Evolutionary conservation across 2,888 invertebrate species (phyloP).

Genomic region (Campoplex nolae): DNA sequence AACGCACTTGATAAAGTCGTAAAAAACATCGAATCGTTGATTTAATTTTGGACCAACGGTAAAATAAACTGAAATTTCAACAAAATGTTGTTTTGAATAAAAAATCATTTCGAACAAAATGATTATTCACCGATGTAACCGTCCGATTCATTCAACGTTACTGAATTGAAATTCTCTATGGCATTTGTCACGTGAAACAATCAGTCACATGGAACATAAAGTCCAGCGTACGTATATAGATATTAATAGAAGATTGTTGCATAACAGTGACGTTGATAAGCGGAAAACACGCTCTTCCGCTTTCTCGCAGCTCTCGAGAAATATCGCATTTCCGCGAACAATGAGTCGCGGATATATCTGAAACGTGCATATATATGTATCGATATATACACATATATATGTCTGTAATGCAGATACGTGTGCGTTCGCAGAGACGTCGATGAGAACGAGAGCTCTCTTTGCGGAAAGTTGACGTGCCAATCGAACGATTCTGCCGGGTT

Average conservation of each 20-base stretch:
- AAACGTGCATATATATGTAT: slow-evolving; percentile 17
- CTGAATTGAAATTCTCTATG: neutral
- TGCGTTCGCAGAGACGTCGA: neutral
- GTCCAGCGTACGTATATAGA: neutral
- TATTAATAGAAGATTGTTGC: slow-evolving; percentile 21
- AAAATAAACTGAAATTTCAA: neutral
- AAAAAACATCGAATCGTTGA: neutral
- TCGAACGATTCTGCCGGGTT: slow-evolving; percentile 19
- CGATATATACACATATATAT: neutral
- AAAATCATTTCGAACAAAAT: neutral
- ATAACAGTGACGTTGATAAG: slow-evolving; percentile 57
- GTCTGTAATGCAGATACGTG: neutral
- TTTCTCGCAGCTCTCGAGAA: slow-evolving; percentile 49
- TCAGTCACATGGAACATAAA: slow-evolving; percentile 23
- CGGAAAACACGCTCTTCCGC: slow-evolving; percentile 56
- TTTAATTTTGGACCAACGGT: neutral
- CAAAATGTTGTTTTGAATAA: neutral
- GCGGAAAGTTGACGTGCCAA: slow-evolving; percentile 44
- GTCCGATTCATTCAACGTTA: neutral
- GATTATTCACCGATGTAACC: neutral
- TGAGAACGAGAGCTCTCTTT: slow-evolving; percentile 23
- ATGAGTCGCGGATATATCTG: slow-evolving; percentile 58
- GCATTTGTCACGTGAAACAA: slow-evolving; percentile 24
- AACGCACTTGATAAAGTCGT: too few relatives aligned
- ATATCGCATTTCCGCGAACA: slow-evolving; percentile 54